Evolutionary conservation across 2,797 vertebrate genomes (phyloP).

Genomic region (Moxostoma hubbsi): DNA sequence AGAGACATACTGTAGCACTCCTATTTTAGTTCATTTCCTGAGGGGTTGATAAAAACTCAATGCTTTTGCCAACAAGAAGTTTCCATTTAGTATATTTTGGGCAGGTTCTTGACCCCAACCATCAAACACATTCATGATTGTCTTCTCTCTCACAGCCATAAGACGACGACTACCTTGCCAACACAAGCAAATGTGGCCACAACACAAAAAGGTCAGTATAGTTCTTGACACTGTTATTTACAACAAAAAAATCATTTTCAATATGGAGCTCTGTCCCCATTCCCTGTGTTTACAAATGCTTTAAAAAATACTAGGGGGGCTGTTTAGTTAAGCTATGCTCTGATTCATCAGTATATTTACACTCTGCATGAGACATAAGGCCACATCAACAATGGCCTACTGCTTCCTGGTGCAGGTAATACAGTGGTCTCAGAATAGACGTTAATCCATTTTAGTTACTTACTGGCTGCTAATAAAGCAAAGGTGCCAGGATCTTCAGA

Average conservation of each 20-base stretch:
- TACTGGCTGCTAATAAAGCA: conserved; percentile 51
- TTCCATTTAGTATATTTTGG: not conserved
- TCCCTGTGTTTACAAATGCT: not conserved
- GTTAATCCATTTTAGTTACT: conserved; percentile 74
- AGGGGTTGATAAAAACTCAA: not conserved
- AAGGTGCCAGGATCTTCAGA: conserved; percentile 20
- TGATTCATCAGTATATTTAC: conserved; percentile 15
- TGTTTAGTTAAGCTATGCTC: conserved; percentile 9
- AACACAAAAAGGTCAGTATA: conserved; percentile 56
- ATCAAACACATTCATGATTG: not conserved
- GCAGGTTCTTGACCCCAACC: no score
- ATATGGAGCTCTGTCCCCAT: not conserved
- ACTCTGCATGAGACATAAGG: conserved; percentile 8
- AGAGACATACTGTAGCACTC: not conserved
- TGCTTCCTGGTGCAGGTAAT: conserved; percentile 43
- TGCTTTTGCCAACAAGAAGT: not conserved
- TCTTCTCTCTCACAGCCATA: conserved; percentile 51
- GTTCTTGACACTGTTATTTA: conserved; percentile 3
- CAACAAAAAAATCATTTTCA: not conserved
- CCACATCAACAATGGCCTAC: not conserved
- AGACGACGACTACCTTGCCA: conserved; percentile 38
- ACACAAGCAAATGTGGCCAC: conserved; percentile 36
- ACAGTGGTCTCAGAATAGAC: conserved; percentile 69
- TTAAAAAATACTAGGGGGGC: not conserved
- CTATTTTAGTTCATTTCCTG: not conserved